Evolutionary conservation across 2,797 vertebrate genomes (phyloP), one percentile per base, ranked within the genome.

Genomic region (Lagodon rhomboides): DNA sequence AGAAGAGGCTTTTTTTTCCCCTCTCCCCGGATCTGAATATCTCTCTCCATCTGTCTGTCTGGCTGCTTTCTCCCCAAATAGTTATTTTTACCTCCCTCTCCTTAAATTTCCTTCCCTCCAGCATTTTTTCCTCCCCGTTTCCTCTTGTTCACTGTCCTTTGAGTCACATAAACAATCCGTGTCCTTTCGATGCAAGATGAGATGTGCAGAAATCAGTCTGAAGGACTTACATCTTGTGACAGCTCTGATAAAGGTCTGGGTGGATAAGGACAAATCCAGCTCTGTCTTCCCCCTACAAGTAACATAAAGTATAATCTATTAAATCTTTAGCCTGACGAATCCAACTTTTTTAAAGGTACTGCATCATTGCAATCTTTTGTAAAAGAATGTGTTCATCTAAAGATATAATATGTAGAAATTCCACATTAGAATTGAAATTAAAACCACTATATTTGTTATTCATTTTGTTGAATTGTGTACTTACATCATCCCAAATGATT

Each of bases 51-150:
- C 47, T 47, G 17, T 77, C 69, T 73, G 25, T 25, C 43, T 71
- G 47, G 2, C 61, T 71, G 51, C 64, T 55, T 56, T 83, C 53
- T 75, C 58, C 74, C 51, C 44, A 80, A 72, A 79, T 73, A 66
- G 55, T 73, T 88, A 77, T 86, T 88, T 90, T 88, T 77, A 79
- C 73, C 66, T 74, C 30, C 0, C 22, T 68, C 77, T 65, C 68
- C 71, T 78, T 85, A 67, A 74, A 73, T 77, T 65, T 73, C 77
- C 60, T 77, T 63, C 43, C 78, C 23, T 79, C 51, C 53, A 20
- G 80, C 55, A 23, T 60, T 75, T 73, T 73, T 18, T 55, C 62
- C 68, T 63, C 46, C 56, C 51, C 3, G 18, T 67, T 53, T 68
- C 50, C 46, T 77, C 38, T 43, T 38, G 43, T 47, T 44, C 49